phyloP scores from a whole-genome alignment of 35 echinoderm and acorn worm genomes.

The Amphiura filiformis region DNA sequence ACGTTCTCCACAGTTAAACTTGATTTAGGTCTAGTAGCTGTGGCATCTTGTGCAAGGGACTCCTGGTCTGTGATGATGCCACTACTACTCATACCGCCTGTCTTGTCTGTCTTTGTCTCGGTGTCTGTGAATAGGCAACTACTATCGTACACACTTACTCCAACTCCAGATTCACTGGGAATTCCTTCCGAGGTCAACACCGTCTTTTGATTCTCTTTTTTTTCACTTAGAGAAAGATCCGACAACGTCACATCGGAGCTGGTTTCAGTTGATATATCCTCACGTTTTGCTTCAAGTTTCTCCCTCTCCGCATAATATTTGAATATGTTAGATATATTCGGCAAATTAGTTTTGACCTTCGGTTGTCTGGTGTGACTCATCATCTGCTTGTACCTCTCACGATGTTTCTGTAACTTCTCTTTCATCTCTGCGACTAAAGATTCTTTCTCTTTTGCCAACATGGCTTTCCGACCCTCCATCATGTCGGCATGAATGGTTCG shows the following conservation, averaged over 20 bases:
- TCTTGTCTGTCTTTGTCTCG: constrained; percentile 15
- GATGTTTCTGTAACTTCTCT: constrained; percentile 45
- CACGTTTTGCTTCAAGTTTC: background rate
- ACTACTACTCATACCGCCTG: constrained; percentile 20
- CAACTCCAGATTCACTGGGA: constrained; percentile 46
- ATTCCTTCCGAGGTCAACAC: background rate
- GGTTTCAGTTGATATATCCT: constrained; percentile 10
- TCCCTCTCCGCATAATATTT: constrained; percentile 28
- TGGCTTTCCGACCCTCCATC: constrained; percentile 23
- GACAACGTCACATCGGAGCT: background rate
- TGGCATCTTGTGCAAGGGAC: constrained; percentile 12
- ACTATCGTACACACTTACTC: constrained; percentile 24
- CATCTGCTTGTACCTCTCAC: constrained; percentile 53
- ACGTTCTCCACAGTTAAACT: constrained; percentile 72
- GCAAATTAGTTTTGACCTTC: constrained; percentile 18
- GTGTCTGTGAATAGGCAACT: background rate
- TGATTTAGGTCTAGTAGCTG: constrained; percentile 12
- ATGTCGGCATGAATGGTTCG: constrained; percentile 26
- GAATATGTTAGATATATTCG: constrained; percentile 35
- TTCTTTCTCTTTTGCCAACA: constrained; percentile 34
- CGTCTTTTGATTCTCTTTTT: background rate
- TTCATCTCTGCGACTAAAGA: constrained; percentile 48
- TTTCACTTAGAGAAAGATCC: background rate
- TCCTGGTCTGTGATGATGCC: constrained; percentile 45
- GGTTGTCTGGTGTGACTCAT: constrained; percentile 8